A percentile compares a stretch with the other conserved stretches of the same genome.
phyloP scores from a whole-genome alignment of 2,113 vertebrate species.

The Pelobates fuscus region DNA sequence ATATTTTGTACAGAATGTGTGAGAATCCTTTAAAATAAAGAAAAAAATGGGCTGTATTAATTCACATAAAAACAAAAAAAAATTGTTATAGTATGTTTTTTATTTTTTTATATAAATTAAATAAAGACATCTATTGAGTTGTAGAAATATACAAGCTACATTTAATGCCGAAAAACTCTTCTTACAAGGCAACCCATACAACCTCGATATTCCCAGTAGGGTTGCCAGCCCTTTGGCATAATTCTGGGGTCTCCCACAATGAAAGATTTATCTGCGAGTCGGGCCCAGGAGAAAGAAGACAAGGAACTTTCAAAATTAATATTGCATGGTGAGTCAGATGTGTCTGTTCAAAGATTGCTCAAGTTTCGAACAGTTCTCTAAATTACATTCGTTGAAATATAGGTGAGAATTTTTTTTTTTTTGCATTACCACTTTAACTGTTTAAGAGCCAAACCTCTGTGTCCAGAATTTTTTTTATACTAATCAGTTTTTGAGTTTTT shows the following conservation, averaged over 20 bases:
- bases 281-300: slow-evolving; percentile 26
- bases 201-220: slow-evolving; percentile 17
- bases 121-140: not conserved
- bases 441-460: too few relatives aligned
- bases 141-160: slow-evolving; percentile 1
- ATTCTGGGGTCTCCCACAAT: slow-evolving; percentile 47
- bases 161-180: slow-evolving; percentile 9
- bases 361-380: not conserved
- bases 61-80: too few relatives aligned
- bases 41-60: too few relatives aligned
- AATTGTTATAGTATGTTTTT: too few relatives aligned
- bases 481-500: too few relatives aligned
- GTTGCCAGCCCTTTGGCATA: slow-evolving; percentile 6
- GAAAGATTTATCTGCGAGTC: slow-evolving; percentile 41
- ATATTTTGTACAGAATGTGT: too few relatives aligned
- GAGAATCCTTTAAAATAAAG: too few relatives aligned
- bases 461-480: too few relatives aligned
- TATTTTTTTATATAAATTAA: too few relatives aligned
- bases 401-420: too few relatives aligned
- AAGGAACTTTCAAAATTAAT: slow-evolving; percentile 31
- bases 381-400: slow-evolving; percentile 3
- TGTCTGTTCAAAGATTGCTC: slow-evolving; percentile 9
- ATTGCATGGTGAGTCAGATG: slow-evolving; percentile 24
- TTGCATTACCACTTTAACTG: not conserved
- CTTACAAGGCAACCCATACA: slow-evolving; percentile 32